Percentiles rank a stretch among this genome's conserved stretches.
Conservation (phyloP, 2,888 invertebrate genomes). For the Lacanobia oleracea region DNA sequence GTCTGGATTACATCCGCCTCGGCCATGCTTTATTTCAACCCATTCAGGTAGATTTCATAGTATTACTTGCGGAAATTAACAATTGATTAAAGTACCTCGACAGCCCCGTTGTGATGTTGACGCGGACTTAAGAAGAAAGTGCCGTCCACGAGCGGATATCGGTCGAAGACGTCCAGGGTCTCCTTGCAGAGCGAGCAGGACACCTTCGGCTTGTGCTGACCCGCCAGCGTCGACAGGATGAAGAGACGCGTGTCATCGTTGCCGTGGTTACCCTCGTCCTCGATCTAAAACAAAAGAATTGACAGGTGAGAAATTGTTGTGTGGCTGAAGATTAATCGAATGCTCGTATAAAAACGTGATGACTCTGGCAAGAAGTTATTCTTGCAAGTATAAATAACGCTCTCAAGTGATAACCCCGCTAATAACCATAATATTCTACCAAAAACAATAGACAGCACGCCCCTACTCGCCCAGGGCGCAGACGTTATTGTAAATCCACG, state of each 20-base stretch:
- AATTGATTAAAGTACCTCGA: constrained; percentile 92
- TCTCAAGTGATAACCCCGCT: constrained; percentile 37
- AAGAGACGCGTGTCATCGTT: constrained; percentile 99
- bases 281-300: constrained; percentile 94
- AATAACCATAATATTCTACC: constrained; percentile 56
- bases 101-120: constrained; percentile 96
- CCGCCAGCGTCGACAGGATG: constrained; percentile 98
- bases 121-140: constrained; percentile 99
- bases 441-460: constrained; percentile 71
- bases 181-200: constrained; percentile 97
- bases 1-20: too few relatives aligned
- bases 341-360: not conserved
- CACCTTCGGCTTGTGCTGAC: constrained; percentile 96
- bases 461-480: constrained; percentile 68
- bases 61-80: not conserved
- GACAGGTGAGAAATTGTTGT: constrained; percentile 11
- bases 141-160: constrained; percentile 99
- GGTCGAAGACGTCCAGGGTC: constrained; percentile 97
- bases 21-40: too few relatives aligned
- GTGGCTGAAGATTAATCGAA: not conserved
- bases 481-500: constrained; percentile 80
- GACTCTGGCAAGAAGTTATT: not conserved
- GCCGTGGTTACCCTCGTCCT: constrained; percentile 99
- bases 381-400: constrained; percentile 1
- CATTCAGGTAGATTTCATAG: too few relatives aligned